A percentile compares a stretch with the other conserved stretches of the same genome.
phyloP scores from a whole-genome alignment of 2,113 vertebrate species.

The Mirza zaza region DNA sequence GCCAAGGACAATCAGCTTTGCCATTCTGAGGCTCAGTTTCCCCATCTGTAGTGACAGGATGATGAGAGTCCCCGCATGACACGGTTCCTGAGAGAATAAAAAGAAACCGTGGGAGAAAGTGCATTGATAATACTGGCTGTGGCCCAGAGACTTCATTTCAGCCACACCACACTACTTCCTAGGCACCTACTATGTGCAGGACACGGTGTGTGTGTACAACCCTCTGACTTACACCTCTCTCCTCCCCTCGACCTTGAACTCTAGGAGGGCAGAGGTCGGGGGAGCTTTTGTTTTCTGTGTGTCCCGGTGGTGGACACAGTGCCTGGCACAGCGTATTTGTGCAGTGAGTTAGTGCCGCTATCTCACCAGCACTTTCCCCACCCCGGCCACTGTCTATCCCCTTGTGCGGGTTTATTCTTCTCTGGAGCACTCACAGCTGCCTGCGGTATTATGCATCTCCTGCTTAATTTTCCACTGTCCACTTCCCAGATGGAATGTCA shows the following conservation, averaged over 20 bases:
- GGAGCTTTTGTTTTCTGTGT: neutral
- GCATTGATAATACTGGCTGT: neutral
- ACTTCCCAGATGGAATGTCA: neutral
- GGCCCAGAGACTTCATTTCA: neutral
- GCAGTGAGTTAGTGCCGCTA: neutral
- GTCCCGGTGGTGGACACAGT: accelerated
- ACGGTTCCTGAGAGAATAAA: neutral
- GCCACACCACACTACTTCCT: neutral
- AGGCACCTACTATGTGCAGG: neutral
- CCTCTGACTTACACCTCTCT: neutral
- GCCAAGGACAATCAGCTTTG: neutral
- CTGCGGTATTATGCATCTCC: neutral
- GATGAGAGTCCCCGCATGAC: no score
- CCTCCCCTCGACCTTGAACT: neutral
- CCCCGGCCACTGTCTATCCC: neutral
- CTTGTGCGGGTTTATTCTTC: neutral
- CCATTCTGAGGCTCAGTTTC: neutral
- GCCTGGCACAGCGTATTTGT: neutral
- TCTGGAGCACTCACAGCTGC: neutral
- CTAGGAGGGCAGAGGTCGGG: neutral
- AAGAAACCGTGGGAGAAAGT: neutral
- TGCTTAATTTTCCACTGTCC: neutral
- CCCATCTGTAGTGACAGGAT: neutral
- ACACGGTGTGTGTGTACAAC: accelerated
- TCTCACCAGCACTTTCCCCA: neutral